Base-by-base conservation (phyloP, 2,113 vertebrate species). In the Prunella himalayana region DNA sequence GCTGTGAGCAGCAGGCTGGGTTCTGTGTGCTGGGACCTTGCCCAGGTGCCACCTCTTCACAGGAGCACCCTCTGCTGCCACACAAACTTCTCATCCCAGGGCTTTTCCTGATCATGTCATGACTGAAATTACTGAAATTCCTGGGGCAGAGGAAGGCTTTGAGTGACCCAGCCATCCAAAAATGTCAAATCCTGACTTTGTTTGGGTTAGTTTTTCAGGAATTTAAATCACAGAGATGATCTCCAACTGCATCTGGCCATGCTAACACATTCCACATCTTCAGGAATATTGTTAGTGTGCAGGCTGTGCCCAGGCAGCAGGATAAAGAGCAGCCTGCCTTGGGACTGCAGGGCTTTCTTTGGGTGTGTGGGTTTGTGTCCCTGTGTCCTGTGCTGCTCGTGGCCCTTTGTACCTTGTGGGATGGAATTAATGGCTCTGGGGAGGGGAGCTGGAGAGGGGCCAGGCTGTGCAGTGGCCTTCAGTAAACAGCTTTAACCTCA, bases 341-440 rank as follows among this genome's bases (percentile, higher is more conserved):
- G 8, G 44, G 24, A n/a, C 33, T 71, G 19, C 28, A 21, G 0
- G 25, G 30, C 23, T 77, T 33, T 13, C 20, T 41, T 15, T n/a
- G 81, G 39, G 22, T 0, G 0, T 2, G 4, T 31, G 39, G 8
- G 2, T 31, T 18, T 33, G 25, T 81, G 59, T 35, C 42, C 20
- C 33, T 24, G 44, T 70, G 37, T 24, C 14, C 30, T 16, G 6
- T 1, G 24, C 69, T 73, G 19, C 41, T 57, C 7, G 1, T 0
- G 5, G 20, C 37, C 5, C 30, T 35, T n/a, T 14, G 37, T 15
- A 2, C 9, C 12, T 39, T 13, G 31, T 39, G 70, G 2, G 0
- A 27, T 35, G 61, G 37, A 6, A 33, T 42, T 8, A 4, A 6
- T 27, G 28, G 14, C n/a, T 19, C 57, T 53, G 68, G 28, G 37